Conservation (phyloP, 35 echinoderm and acorn worm genomes). For the Hemicentrotus pulcherrimus region DNA sequence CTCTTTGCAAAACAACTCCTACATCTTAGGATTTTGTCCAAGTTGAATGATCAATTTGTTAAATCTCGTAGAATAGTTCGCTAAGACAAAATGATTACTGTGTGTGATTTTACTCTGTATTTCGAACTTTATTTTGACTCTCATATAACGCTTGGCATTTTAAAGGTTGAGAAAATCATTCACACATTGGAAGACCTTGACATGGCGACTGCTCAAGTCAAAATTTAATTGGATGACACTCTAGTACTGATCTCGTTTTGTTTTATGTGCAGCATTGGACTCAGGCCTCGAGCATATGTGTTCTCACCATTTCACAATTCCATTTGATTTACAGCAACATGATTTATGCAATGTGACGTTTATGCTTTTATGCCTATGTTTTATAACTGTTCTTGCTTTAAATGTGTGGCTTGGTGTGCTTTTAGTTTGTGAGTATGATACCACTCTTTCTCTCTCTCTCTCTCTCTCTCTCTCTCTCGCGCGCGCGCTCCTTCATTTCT, state of each 20-base stretch:
- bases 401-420: background rate
- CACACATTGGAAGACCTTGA: background rate
- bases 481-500: background rate
- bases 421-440: background rate
- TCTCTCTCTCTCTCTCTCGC: background rate
- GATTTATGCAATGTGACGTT: background rate
- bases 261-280: background rate
- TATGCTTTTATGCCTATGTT: background rate
- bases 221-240: too few species aligned
- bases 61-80: background rate
- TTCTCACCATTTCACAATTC: background rate
- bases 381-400: background rate
- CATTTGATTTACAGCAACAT: background rate
- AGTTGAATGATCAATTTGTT: background rate
- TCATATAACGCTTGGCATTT: background rate
- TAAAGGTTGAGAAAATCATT: background rate
- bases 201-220: too few species aligned
- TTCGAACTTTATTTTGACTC: background rate
- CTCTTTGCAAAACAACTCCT: too few species aligned
- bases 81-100: too few species aligned
- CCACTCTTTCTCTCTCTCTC: background rate
- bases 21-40: background rate
- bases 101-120: too few species aligned
- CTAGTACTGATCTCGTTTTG: background rate
- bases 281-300: background rate